phyloP scores from a whole-genome alignment of 2,797 vertebrate genomes.

The Poeciliopsis turneri region DNA sequence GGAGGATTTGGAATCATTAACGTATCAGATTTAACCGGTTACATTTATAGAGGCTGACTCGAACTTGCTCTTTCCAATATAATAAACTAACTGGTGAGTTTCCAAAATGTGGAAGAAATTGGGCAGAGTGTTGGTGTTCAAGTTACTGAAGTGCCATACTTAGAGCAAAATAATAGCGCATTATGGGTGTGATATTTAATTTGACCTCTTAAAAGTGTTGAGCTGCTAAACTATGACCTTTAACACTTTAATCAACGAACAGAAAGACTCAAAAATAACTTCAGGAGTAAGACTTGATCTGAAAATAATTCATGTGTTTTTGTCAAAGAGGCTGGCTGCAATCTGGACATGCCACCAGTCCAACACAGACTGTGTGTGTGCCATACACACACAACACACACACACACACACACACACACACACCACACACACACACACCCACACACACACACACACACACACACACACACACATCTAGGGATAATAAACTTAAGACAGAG shows the following conservation, averaged over 20 bases:
- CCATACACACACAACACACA: background rate
- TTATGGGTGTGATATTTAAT: slow-evolving; percentile 18
- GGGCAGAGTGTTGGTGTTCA: slow-evolving; percentile 9
- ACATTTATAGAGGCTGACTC: slow-evolving; percentile 19
- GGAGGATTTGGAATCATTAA: slow-evolving; percentile 24
- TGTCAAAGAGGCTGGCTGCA: background rate
- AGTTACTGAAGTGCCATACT: slow-evolving; percentile 15
- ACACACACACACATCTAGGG: background rate
- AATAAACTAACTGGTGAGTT: slow-evolving; percentile 28
- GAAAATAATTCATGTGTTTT: background rate
- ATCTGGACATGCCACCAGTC: background rate
- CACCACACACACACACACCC: fast-evolving
- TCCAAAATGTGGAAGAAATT: slow-evolving; percentile 39
- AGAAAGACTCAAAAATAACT: background rate
- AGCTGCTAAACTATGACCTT: background rate
- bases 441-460: background rate
- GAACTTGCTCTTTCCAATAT: slow-evolving; percentile 9
- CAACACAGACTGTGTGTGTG: background rate
- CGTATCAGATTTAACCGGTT: slow-evolving; percentile 40
- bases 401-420: background rate
- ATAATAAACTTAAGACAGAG: no score
- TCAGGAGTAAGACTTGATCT: background rate
- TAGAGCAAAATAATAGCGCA: background rate
- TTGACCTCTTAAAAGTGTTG: slow-evolving; percentile 24
- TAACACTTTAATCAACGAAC: background rate